These are phyloP conservation scores for Hipparchia sbordonii DNA, from an alignment of 2,888 invertebrate species.

Conservation along the genomic window DNA sequence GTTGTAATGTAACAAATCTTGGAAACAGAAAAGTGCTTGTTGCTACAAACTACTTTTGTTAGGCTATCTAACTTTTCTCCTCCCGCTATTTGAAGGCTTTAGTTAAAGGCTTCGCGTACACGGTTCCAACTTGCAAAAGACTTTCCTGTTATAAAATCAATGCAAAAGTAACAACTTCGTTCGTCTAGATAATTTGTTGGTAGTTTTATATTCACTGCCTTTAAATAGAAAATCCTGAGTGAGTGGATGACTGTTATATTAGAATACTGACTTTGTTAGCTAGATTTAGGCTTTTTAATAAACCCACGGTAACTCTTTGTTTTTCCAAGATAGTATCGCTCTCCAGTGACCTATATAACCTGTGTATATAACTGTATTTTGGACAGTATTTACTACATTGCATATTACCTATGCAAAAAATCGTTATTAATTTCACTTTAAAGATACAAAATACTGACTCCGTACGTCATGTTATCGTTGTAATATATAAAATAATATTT, in stretches of 20 bases:
- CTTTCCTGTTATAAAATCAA: conserved; percentile 37
- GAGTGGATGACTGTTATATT: too few species aligned
- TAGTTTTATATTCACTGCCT: not conserved
- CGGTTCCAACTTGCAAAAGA: conserved; percentile 19
- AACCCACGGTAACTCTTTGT: too few species aligned
- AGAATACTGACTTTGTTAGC: too few species aligned
- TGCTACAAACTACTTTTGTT: conserved; percentile 57
- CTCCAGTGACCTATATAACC: too few species aligned
- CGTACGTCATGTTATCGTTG: not conserved
- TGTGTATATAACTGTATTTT: too few species aligned
- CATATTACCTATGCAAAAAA: too few species aligned
- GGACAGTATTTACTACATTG: too few species aligned
- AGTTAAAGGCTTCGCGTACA: conserved; percentile 46
- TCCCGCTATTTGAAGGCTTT: conserved; percentile 51
- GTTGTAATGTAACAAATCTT: conserved; percentile 52
- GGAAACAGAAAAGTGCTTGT: conserved; percentile 54
- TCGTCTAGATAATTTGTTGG: not conserved
- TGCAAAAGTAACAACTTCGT: conserved; percentile 26
- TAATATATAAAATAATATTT: too few species aligned
- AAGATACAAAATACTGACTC: conserved; percentile 30
- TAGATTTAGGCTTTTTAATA: too few species aligned
- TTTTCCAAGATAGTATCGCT: too few species aligned
- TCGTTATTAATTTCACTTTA: conserved; percentile 56
- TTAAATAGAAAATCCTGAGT: too few species aligned
- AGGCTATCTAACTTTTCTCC: conserved; percentile 63